phyloP scores from a whole-genome alignment of 2,113 vertebrate genomes.

The Astur gentilis region DNA sequence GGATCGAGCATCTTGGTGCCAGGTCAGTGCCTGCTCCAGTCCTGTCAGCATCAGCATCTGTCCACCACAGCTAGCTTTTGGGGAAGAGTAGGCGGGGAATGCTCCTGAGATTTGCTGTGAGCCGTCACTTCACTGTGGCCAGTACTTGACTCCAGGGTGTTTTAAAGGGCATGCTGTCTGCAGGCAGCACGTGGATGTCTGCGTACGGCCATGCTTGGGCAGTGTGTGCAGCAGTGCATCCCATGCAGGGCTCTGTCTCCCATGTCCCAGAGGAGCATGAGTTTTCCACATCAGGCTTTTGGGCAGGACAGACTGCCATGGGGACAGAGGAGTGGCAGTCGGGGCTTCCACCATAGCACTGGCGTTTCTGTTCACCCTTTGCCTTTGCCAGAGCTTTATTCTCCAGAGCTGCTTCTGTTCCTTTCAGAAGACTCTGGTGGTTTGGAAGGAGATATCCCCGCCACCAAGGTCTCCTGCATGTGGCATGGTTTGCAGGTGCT shows the following conservation, averaged over 20 bases:
- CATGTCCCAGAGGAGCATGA: not conserved
- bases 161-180: not conserved
- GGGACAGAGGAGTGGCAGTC: not conserved
- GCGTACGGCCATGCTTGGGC: accelerated
- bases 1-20: not conserved
- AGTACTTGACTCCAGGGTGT: too few relatives aligned
- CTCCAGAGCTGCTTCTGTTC: not conserved
- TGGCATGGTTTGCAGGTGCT: not conserved
- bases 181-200: not conserved
- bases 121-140: accelerated
- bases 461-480: not conserved
- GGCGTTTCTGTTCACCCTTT: not conserved
- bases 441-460: not conserved
- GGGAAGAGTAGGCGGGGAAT: not conserved
- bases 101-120: not conserved
- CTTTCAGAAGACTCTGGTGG: not conserved
- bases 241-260: not conserved
- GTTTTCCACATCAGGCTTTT: not conserved
- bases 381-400: too few relatives aligned
- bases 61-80: accelerated
- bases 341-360: not conserved
- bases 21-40: not conserved
- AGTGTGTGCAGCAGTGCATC: accelerated
- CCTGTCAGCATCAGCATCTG: too few relatives aligned
- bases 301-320: not conserved